A percentile compares a stretch with the other conserved stretches of the same genome.
Conservation (phyloP, 2,113 vertebrate genomes). For the Brachypteracias leptosomus region DNA sequence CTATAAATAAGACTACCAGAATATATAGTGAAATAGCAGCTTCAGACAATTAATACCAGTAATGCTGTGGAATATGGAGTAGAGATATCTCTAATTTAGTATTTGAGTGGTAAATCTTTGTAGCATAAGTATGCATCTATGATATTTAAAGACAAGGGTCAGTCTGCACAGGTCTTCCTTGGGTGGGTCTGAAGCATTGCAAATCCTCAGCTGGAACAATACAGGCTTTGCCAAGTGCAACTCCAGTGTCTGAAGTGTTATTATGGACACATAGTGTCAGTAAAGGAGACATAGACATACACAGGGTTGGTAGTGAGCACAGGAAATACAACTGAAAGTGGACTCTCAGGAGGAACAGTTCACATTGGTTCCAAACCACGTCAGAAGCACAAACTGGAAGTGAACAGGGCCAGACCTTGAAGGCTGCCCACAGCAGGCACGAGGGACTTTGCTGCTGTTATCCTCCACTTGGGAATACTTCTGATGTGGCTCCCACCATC, state of each 20-base stretch:
- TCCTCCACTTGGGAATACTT: rapidly evolving
- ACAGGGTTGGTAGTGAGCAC: rapidly evolving
- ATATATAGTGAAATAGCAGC: background rate
- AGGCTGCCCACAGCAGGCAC: rapidly evolving
- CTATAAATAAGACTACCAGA: background rate
- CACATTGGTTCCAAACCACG: rapidly evolving
- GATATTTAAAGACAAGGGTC: background rate
- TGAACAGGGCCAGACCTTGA: background rate
- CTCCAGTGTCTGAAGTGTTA: background rate
- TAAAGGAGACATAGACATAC: background rate
- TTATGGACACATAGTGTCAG: rapidly evolving
- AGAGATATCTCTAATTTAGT: background rate
- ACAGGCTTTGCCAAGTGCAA: background rate
- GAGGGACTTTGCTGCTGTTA: rapidly evolving
- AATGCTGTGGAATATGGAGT: background rate
- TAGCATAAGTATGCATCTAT: background rate
- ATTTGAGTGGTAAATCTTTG: background rate
- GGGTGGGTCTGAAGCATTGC: background rate
- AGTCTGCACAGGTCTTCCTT: background rate
- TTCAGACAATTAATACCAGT: background rate
- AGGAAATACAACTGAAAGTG: background rate
- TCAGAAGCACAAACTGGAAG: rapidly evolving
- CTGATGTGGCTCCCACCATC: rapidly evolving
- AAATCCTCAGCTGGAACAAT: background rate
- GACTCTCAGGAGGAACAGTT: rapidly evolving